Percentiles rank a stretch among this genome's conserved stretches.
phyloP scores from a whole-genome alignment of 2,113 vertebrate species.

The Columbina picui region DNA sequence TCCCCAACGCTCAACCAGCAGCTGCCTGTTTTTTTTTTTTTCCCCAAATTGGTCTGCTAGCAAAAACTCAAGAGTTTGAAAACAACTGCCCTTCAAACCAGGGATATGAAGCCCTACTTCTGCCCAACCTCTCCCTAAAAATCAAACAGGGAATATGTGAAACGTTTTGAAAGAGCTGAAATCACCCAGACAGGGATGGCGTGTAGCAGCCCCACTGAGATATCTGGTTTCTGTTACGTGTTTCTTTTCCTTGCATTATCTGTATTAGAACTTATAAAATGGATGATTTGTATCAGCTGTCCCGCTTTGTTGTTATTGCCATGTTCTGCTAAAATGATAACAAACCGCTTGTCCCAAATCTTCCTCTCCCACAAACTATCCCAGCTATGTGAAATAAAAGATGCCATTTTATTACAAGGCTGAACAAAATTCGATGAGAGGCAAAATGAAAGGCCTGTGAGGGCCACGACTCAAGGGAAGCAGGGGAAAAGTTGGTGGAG shows the following conservation, averaged over 20 bases:
- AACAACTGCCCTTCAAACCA: background rate
- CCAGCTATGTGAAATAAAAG: constrained; percentile 48
- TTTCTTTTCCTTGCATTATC: constrained; percentile 66
- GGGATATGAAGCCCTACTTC: background rate
- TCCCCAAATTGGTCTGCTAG: background rate
- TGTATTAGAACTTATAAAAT: constrained; percentile 59
- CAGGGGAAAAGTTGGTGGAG: background rate
- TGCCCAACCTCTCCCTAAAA: background rate
- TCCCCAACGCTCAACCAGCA: background rate
- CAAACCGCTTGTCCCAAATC: background rate
- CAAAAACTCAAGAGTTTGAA: background rate
- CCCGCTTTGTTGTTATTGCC: constrained; percentile 58
- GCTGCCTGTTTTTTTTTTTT: background rate
- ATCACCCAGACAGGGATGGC: background rate
- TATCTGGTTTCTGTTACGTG: constrained; percentile 66
- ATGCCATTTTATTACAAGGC: background rate
- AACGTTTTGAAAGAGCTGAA: background rate
- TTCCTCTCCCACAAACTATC: constrained; percentile 60
- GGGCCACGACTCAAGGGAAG: background rate
- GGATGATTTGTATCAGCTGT: constrained; percentile 58
- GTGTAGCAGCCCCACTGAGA: background rate
- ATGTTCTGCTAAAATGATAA: constrained; percentile 56
- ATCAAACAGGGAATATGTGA: background rate
- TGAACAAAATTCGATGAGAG: background rate
- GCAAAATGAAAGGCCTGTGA: background rate